Base-by-base conservation (phyloP, 92 coral and sea anemone genomes). In the Virgularia gustaviana region DNA sequence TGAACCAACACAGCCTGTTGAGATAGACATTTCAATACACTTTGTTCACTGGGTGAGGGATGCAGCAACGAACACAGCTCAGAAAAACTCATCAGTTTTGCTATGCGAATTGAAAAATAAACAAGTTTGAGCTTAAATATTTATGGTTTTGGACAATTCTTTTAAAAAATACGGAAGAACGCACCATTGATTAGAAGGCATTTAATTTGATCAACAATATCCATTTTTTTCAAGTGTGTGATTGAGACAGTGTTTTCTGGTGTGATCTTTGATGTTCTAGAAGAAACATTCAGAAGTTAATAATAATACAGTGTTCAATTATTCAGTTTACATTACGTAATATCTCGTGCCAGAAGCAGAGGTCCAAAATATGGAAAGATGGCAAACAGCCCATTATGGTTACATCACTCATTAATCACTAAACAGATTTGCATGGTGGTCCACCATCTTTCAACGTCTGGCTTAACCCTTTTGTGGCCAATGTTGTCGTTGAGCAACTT, bases 1-100 rank as follows among this genome's bases (percentile, higher is more conserved):
- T 91, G 97, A 53, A 91, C 96, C 52, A 91, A 78, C 4, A 86
- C 91, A 34, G 91, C 97, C 81, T 76, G 88, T 79, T 91, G 97
- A 36, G 88, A 91, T 6, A 89, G 81, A 63, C 89, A 88, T 75
- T 87, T 87, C 44, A 91, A 61, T 5, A 91, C 78, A 20, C 81
- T 70, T 0, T 83, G 88, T 37, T 91, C 97, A 32, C 86, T 91
- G 22, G 92, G 80, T 36, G 83, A 81, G 19, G 90, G 96, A 30
- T 90, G 87, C 56, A 89, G 68, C 73, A 84, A 68, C 19, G 85
- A 53, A 53, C 90, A 84, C 31, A 91, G 47, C 84, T 91, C 92
- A 13, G 96, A 84, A 64, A 91, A 91, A 45, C 83, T 82, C 88
- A 91, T 89, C 43, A 89, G 75, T 49, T 91, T 91, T 6, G 97